Conservation (phyloP, 2,888 invertebrate species). For the Noctua janthe region DNA sequence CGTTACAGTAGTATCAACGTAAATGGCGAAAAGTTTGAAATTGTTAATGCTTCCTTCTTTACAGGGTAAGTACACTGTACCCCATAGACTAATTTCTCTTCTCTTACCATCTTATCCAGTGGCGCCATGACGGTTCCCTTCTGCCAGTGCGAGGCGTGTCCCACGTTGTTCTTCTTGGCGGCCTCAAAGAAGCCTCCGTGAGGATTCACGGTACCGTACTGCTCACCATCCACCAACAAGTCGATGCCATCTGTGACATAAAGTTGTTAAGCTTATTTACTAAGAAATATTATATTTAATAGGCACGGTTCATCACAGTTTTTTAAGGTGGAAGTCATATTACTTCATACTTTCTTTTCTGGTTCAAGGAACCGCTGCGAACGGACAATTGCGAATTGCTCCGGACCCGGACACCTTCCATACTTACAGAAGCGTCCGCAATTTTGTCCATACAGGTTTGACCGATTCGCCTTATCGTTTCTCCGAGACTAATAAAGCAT, state of each 20-base stretch:
- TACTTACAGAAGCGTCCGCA: background rate
- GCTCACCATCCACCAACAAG: slow-evolving; percentile 87
- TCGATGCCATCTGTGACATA: slow-evolving; percentile 84
- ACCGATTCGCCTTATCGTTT: background rate
- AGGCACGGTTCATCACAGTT: background rate
- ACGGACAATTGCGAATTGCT: background rate
- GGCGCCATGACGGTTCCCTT: slow-evolving; percentile 84
- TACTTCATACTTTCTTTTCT: too few species aligned
- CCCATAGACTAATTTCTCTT: background rate
- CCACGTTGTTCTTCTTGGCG: slow-evolving; percentile 79
- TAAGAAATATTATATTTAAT: background rate
- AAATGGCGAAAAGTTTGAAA: background rate
- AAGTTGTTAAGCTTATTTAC: background rate
- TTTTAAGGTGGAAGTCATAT: too few species aligned
- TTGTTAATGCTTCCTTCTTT: background rate
- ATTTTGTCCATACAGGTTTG: background rate
- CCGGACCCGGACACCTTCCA: background rate
- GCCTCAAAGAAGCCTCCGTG: slow-evolving; percentile 85
- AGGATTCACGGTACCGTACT: slow-evolving; percentile 86
- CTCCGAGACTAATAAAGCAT: background rate
- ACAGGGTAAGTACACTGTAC: too few species aligned
- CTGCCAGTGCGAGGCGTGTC: slow-evolving; percentile 82
- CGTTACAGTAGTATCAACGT: too few species aligned
- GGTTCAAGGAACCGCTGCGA: too few species aligned
- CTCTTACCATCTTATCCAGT: slow-evolving; percentile 82